Conservation (phyloP, 2,113 vertebrate genomes). For the Amphiprion percula region DNA sequence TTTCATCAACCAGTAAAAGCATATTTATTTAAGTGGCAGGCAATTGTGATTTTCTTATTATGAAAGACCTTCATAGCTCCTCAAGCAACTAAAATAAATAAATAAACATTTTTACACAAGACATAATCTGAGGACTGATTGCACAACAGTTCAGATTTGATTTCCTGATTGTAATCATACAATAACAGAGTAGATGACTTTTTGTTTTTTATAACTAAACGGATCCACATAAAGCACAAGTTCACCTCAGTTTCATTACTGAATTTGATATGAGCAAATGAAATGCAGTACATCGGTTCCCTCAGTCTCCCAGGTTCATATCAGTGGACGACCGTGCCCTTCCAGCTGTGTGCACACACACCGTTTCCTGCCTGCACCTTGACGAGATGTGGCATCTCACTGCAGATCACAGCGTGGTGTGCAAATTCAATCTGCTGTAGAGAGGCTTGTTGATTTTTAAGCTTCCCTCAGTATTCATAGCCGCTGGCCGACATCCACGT, state of each 20-base stretch:
- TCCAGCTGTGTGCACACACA: neutral
- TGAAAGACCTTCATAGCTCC: neutral
- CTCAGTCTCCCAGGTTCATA: neutral
- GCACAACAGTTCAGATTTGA: constrained; percentile 7
- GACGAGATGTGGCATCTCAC: constrained; percentile 1
- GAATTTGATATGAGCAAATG: constrained; percentile 27
- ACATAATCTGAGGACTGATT: constrained; percentile 1
- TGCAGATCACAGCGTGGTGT: neutral
- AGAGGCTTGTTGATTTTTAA: neutral
- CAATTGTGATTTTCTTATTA: no score
- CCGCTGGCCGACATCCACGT: neutral
- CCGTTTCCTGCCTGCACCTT: constrained; percentile 14
- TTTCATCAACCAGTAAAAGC: no score
- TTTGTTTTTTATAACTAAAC: neutral
- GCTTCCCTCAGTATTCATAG: neutral
- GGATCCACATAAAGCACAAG: neutral
- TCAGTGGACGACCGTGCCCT: neutral
- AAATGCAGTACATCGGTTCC: neutral
- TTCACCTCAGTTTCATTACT: neutral
- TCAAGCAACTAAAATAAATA: neutral
- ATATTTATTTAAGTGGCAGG: no score
- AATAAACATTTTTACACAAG: neutral
- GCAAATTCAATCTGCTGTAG: neutral
- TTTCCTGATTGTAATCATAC: constrained; percentile 18
- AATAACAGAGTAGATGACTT: neutral